Evolutionary conservation across 2,888 invertebrate species (phyloP).

Genomic region (Eumerus sabulonum): DNA sequence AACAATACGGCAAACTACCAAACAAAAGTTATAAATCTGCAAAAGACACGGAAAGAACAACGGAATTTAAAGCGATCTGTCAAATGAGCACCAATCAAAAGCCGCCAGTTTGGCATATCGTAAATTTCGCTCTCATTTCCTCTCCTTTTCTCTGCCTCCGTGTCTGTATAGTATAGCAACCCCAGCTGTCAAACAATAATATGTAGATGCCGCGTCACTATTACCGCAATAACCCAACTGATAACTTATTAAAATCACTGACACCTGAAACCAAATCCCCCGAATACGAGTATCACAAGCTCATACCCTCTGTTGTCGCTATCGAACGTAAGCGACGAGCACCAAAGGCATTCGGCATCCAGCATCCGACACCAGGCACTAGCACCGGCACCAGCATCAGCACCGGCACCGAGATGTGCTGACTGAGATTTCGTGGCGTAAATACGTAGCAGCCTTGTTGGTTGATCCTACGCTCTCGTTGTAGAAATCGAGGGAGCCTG

Average conservation of each 20-base stretch:
- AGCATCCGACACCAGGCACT: background rate
- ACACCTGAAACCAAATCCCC: slow-evolving; percentile 75
- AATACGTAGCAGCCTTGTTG: slow-evolving; percentile 43
- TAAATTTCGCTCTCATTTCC: slow-evolving; percentile 32
- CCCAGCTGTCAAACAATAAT: slow-evolving; percentile 2
- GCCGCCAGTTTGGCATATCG: slow-evolving; percentile 31
- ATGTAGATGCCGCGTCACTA: slow-evolving; percentile 49
- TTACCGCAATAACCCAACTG: slow-evolving; percentile 65
- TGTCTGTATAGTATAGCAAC: background rate
- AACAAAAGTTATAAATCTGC: no score
- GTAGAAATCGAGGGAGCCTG: slow-evolving; percentile 48
- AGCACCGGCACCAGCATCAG: background rate
- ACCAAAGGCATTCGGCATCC: background rate
- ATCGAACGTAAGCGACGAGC: slow-evolving; percentile 33
- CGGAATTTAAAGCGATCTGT: slow-evolving; percentile 14
- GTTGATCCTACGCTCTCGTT: no score
- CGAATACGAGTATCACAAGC: slow-evolving; percentile 41
- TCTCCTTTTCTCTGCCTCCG: no score
- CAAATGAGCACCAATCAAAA: slow-evolving; percentile 46
- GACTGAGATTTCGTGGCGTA: slow-evolving; percentile 11
- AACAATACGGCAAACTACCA: no score
- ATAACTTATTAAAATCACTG: slow-evolving; percentile 73
- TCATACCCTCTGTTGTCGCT: slow-evolving; percentile 31
- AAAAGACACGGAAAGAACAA: no score
- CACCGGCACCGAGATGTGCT: slow-evolving; percentile 8